Conservation (phyloP, 92 coral and sea anemone genomes). For the Meandrina meandrites region DNA sequence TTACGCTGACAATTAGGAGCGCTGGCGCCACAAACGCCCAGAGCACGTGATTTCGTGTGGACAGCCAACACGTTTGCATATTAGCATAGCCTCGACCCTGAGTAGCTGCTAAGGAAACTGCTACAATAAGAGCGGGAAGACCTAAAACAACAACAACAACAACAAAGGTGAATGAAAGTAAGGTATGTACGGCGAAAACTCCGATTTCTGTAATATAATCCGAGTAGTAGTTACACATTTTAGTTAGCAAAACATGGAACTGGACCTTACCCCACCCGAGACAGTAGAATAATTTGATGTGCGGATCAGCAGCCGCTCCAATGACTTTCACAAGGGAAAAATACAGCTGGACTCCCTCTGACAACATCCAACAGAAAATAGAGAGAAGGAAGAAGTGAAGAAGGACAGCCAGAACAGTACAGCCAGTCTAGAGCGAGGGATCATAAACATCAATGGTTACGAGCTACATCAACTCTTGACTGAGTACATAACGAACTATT, state of each 20-base stretch:
- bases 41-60: constrained; percentile 49
- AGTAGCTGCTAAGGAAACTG: constrained; percentile 57
- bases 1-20: constrained; percentile 37
- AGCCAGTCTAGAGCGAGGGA: constrained; percentile 39
- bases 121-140: constrained; percentile 62
- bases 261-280: constrained; percentile 74
- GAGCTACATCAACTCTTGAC: background rate
- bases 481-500: background rate
- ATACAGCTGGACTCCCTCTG: constrained; percentile 66
- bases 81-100: constrained; percentile 63
- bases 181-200: background rate
- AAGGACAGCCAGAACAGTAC: constrained; percentile 60
- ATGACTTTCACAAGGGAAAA: constrained; percentile 60
- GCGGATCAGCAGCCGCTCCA: constrained; percentile 35
- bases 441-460: background rate
- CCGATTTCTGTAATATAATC: too few species aligned
- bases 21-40: constrained; percentile 82
- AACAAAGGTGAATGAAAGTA: background rate
- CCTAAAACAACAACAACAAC: constrained; percentile 47
- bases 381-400: constrained; percentile 71
- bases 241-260: background rate
- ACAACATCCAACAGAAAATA: constrained; percentile 77
- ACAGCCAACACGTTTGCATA: constrained; percentile 57
- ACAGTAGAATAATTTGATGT: constrained; percentile 54
- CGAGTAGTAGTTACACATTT: background rate